Percentiles rank a stretch among this genome's conserved stretches.
Evolutionary conservation across 2,888 invertebrate species (phyloP).

Genomic region (Onchidella celtica): DNA sequence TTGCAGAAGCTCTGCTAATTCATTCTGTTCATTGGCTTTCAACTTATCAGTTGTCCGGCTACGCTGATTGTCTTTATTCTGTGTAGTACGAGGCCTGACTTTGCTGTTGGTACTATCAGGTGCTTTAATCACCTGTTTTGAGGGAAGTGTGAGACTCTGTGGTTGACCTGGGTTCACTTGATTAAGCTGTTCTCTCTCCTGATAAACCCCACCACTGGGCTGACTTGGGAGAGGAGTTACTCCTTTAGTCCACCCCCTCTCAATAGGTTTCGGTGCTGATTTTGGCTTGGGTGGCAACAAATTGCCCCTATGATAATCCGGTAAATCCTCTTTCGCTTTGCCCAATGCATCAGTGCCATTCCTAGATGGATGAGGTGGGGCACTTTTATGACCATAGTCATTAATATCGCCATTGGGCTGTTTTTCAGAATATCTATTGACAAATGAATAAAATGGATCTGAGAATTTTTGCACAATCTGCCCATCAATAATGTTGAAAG

Average conservation of each 20-base stretch:
- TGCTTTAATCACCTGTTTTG: constrained; percentile 2
- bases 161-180: neutral
- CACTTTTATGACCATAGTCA: neutral
- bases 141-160: constrained; percentile 9
- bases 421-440: constrained; percentile 18
- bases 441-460: neutral
- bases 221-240: constrained; percentile 9
- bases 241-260: neutral
- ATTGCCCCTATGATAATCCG: neutral
- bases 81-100: neutral
- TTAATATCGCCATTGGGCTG: constrained; percentile 1
- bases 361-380: neutral
- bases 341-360: constrained; percentile 3
- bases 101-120: neutral
- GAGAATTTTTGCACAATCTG: constrained; percentile 9
- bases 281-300: constrained; percentile 2
- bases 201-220: neutral
- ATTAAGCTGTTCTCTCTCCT: neutral
- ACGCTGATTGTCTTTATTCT: neutral
- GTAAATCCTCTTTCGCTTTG: neutral
- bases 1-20: constrained; percentile 11
- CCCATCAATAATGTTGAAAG: constrained; percentile 53
- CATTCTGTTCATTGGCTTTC: neutral
- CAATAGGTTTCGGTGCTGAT: constrained; percentile 1
- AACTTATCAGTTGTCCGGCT: neutral